Evolutionary conservation across 2,113 vertebrate species (phyloP), one percentile per base, ranked within the genome.

Genomic region (Noctilio leporinus): DNA sequence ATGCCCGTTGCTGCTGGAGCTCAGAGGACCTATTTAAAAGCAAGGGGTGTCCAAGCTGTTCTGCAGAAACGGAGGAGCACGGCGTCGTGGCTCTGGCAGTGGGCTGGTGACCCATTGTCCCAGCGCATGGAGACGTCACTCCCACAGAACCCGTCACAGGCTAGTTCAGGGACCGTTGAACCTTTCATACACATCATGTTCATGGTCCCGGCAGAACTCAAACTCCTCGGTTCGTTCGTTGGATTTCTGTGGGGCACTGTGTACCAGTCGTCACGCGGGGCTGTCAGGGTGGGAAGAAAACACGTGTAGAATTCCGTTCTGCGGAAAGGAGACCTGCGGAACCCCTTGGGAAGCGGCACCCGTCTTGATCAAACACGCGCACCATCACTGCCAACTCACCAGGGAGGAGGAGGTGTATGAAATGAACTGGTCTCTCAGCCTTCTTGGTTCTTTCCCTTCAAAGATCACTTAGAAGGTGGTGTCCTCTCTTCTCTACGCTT

Each of bases 141-240:
- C 86, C 86, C 88, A 85, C 95, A 97, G 98, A 97, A 94, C 75
- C 73, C 96, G 75, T 87, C 97, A 91, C 26, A 14, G n/a, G n/a
- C n/a, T 87, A 70, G 93, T 97, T 98, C 94, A 95, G 96, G 96
- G 92, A 95, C 97, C 97, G 95, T 97, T 98, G 97, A 98, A 98
- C 93, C 91, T 97, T 98, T 97, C 97, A 94, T 80, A 97, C 83
- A 98, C 98, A 98, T 98, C 11, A 97, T 95, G 96, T 98, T 98
- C 97, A 97, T 96, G 96, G 62, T 64, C 53, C 19, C 7, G 40
- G 4, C 59, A 62, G 81, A 97, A 98, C 78, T 92, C 70, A 96
- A 91, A 96, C 67, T n/a, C n/a, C n/a, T n/a, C 24, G 75, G 26
- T 93, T 92, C 38, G n/a, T 83, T 94, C 73, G 86, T 70, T 80